Base-by-base conservation (phyloP, 2,888 invertebrate species). In the Drosophila neonasuta region DNA sequence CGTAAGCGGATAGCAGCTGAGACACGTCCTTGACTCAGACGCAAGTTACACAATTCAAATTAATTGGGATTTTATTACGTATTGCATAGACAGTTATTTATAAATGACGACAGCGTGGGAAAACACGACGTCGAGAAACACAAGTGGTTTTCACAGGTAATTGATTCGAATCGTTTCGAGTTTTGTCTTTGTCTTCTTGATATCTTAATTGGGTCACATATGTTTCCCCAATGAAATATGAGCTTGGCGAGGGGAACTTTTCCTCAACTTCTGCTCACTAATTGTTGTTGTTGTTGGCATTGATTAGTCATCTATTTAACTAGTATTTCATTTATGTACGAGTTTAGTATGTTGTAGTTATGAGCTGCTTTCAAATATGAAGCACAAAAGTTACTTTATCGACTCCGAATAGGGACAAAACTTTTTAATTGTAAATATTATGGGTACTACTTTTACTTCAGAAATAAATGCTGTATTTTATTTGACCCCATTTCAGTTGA, bases 31-130 rank as follows among this genome's bases (percentile, higher is more conserved):
- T 41, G 13, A 8, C 55, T 29, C 32, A 11, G 11, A 34, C 34
- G 29, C 9, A 55, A 32, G 60, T 46, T 67, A 66, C 56, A 60
- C 63, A 57, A 70, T 65, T 56, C 68, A 63, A 75, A 78, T 70
- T 72, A 74, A 73, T 69, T 71, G 68, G 77, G 50, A 67, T 48
- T 69, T 66, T 46, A 54, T 51, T 71, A 44, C 54, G 17, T 34
- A 24, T 34, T 32, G 54, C 10, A 17, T 42, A 54, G 39, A 49
- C 70, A 49, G 75, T 56, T 49, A 46, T 61, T 61, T 63, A 30
- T 45, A 39, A 32, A 45, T 50, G 45, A 36, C 29, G 20, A 10
- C 45, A n/a, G 10, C 5, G 5, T n/a, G 39, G 24, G 32, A 7
- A 30, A 34, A 55, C 17, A 46, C 39, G 6, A 24, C 24, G 44